These are phyloP conservation scores for Sinhomidia bicolor DNA, from an alignment of 2,888 invertebrate species.

Conservation along the genomic window DNA sequence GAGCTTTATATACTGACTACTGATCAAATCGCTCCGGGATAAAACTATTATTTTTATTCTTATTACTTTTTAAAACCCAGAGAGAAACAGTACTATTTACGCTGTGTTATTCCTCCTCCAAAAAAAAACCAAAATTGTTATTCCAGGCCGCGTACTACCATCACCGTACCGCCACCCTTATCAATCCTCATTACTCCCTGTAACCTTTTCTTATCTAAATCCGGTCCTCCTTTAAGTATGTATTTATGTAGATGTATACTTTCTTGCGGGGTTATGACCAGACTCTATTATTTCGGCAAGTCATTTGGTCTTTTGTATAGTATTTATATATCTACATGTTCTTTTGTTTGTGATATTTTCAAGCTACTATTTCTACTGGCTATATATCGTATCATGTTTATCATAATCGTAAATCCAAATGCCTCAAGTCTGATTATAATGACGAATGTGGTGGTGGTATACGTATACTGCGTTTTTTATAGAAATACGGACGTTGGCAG, in stretches of 20 bases:
- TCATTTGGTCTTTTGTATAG: neutral
- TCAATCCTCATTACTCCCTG: conserved; percentile 34
- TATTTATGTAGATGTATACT: conserved; percentile 14
- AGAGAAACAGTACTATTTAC: neutral
- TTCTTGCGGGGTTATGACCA: neutral
- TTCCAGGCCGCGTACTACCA: neutral
- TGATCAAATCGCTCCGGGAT: no score
- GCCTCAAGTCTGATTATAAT: conserved; percentile 46
- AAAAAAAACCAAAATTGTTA: conserved; percentile 8
- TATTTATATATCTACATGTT: no score
- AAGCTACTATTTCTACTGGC: neutral
- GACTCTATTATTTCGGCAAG: conserved; percentile 25
- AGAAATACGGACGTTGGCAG: neutral
- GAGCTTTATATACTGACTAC: no score
- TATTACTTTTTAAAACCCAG: neutral
- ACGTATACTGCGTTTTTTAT: neutral
- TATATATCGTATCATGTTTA: no score
- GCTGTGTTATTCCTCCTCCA: neutral
- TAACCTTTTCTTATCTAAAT: conserved; percentile 56
- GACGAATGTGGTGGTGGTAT: conserved; percentile 30
- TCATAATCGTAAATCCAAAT: conserved; percentile 37
- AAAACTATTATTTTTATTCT: neutral
- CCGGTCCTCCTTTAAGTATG: conserved; percentile 38
- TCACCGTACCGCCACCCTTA: conserved; percentile 23
- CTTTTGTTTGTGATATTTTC: neutral